Percentiles rank a stretch among this genome's conserved stretches.
Conservation (phyloP, 2,888 invertebrate genomes). For the Metellina segmentata region DNA sequence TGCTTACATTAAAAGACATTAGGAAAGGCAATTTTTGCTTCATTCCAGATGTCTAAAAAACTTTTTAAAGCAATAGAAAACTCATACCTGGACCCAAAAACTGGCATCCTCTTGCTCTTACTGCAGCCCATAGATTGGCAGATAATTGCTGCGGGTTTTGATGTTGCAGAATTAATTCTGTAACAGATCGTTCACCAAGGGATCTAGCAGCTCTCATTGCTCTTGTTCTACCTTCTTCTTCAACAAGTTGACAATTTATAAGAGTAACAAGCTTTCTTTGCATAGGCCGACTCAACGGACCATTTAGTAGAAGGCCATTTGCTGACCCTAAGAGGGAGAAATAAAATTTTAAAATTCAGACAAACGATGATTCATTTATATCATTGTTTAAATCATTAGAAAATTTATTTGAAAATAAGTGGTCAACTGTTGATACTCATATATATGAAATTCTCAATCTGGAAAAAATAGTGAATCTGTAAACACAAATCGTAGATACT, state of each 20-base stretch:
- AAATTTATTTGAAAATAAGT: too few relatives aligned
- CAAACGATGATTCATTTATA: too few relatives aligned
- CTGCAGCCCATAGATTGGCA: slow-evolving; percentile 98
- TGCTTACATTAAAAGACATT: too few relatives aligned
- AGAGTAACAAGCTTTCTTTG: slow-evolving; percentile 96
- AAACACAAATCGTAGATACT: too few relatives aligned
- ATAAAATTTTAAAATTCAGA: slow-evolving; percentile 16
- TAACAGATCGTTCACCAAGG: slow-evolving; percentile 96
- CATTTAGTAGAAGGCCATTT: slow-evolving; percentile 64
- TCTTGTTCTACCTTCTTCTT: slow-evolving; percentile 86
- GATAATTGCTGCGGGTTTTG: slow-evolving; percentile 97
- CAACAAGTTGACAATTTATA: slow-evolving; percentile 94
- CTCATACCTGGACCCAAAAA: slow-evolving; percentile 92
- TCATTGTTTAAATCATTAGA: too few relatives aligned
- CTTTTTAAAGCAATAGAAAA: not conserved
- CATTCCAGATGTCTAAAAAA: too few relatives aligned
- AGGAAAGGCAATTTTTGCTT: too few relatives aligned
- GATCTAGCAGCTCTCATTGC: slow-evolving; percentile 88
- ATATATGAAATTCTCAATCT: too few relatives aligned
- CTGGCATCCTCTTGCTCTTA: slow-evolving; percentile 97
- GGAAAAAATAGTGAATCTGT: too few relatives aligned
- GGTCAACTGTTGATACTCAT: too few relatives aligned
- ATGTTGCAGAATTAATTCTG: slow-evolving; percentile 95
- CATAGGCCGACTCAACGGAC: slow-evolving; percentile 91
- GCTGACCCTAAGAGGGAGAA: slow-evolving; percentile 60